Conservation (phyloP, 2,113 vertebrate species). For the Spea bombifrons region DNA sequence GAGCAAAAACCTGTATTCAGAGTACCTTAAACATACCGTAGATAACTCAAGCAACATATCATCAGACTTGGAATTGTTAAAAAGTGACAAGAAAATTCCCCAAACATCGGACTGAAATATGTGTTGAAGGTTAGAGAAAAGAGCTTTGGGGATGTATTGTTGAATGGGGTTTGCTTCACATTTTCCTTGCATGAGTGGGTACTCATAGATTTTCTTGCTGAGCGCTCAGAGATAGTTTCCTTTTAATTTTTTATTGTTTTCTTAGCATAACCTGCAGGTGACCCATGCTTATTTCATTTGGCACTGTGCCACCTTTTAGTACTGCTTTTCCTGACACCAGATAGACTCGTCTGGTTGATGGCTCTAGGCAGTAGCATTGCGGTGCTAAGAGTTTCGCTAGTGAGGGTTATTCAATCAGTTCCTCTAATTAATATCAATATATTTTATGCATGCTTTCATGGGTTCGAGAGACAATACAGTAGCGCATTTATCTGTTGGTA, state of each 20-base stretch:
- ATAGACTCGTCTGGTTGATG: constrained; percentile 28
- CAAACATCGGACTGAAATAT: too few relatives aligned
- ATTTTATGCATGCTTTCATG: too few relatives aligned
- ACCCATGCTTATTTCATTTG: constrained; percentile 66
- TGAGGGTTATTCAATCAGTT: constrained; percentile 42
- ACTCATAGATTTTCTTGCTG: constrained; percentile 47
- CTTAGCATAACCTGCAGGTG: constrained; percentile 70
- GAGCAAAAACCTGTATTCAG: too few relatives aligned
- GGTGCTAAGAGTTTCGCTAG: too few relatives aligned
- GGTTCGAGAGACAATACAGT: too few relatives aligned
- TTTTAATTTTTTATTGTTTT: constrained; percentile 71
- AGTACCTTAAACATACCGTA: too few relatives aligned
- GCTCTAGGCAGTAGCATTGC: constrained; percentile 40
- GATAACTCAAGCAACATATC: too few relatives aligned
- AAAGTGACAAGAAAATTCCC: too few relatives aligned
- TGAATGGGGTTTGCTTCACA: not conserved
- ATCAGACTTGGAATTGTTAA: too few relatives aligned
- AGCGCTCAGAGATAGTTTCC: constrained; percentile 56
- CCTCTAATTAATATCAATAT: constrained; percentile 40
- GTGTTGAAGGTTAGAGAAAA: not conserved
- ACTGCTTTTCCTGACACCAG: constrained; percentile 63
- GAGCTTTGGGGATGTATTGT: constrained; percentile 14
- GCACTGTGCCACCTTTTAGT: constrained; percentile 53
- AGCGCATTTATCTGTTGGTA: too few relatives aligned
- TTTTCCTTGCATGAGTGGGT: constrained; percentile 15